Evolutionary conservation across 2,797 vertebrate genomes (phyloP).

Genomic region (Acanthurus lineatus): DNA sequence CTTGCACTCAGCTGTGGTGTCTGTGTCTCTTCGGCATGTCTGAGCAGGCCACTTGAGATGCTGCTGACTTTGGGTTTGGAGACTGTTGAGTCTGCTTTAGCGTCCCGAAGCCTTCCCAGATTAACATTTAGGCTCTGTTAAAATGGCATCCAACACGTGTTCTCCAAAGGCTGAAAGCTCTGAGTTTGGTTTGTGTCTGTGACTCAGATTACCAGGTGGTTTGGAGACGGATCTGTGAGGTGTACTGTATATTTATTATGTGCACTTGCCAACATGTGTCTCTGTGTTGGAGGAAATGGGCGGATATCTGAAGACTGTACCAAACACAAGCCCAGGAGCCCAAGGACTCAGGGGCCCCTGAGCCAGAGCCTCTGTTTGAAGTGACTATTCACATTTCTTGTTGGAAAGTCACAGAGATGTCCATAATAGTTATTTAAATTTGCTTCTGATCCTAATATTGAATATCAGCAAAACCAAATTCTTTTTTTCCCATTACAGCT

Average conservation of each 20-base stretch:
- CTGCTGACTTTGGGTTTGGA: slow-evolving; percentile 61
- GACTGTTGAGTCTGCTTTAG: slow-evolving; percentile 54
- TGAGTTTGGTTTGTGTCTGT: background rate
- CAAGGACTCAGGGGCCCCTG: background rate
- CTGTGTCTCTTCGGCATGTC: slow-evolving; percentile 65
- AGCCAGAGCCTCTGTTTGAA: background rate
- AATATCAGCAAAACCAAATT: background rate
- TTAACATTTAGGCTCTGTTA: slow-evolving; percentile 32
- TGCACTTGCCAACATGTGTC: slow-evolving; percentile 34
- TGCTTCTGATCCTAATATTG: background rate
- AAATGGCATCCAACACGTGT: slow-evolving; percentile 47
- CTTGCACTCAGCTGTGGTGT: slow-evolving; percentile 37
- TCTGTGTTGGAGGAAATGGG: slow-evolving; percentile 26
- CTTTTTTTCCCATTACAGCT: background rate
- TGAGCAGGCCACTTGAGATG: slow-evolving; percentile 62
- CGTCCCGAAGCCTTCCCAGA: slow-evolving; percentile 11
- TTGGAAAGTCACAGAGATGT: background rate
- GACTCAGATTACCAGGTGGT: slow-evolving; percentile 55
- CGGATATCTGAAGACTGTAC: slow-evolving; percentile 13
- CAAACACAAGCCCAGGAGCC: background rate
- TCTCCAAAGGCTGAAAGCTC: slow-evolving; percentile 29
- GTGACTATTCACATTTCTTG: slow-evolving; percentile 4
- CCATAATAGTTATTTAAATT: no score
- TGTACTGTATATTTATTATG: slow-evolving; percentile 4
- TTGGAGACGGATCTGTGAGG: slow-evolving; percentile 43